These are phyloP conservation scores for Tenthredo livida DNA, from an alignment of 2,888 invertebrate genomes.

Conservation along the genomic window DNA sequence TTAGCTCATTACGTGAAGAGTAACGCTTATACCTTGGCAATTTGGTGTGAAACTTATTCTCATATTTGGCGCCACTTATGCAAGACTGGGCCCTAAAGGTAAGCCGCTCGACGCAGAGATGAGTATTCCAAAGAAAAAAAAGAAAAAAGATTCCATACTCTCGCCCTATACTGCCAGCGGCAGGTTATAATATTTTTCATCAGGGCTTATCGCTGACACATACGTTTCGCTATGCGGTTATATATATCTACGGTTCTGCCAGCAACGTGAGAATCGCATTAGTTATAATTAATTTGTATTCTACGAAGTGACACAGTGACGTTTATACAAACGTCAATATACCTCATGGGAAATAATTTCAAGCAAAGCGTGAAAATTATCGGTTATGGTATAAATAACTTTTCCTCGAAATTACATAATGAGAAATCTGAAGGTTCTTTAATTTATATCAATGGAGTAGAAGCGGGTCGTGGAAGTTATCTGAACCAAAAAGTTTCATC, in stretches of 20 bases:
- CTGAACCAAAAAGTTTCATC: neutral
- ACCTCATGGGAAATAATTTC: neutral
- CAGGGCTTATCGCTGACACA: constrained; percentile 29
- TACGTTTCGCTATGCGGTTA: constrained; percentile 14
- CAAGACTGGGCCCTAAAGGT: constrained; percentile 18
- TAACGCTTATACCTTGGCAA: constrained; percentile 10
- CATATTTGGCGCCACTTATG: constrained; percentile 19
- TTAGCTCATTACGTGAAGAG: constrained; percentile 14
- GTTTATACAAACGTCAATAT: constrained; percentile 13
- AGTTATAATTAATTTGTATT: constrained; percentile 29
- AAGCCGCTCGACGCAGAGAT: neutral
- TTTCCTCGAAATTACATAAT: neutral
- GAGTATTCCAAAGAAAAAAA: constrained; percentile 4
- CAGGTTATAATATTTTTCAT: constrained; percentile 29
- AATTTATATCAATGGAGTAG: neutral
- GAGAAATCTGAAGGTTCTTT: neutral
- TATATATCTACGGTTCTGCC: neutral
- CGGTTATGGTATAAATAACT: neutral
- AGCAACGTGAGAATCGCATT: constrained; percentile 6
- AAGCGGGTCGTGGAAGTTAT: neutral
- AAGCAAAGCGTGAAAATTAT: neutral
- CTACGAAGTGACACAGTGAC: neutral
- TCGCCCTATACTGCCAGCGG: neutral
- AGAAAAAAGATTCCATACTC: constrained; percentile 7
- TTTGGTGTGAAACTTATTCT: constrained; percentile 18